Conservation (phyloP, 2,797 vertebrate species). For the Manis javanica region DNA sequence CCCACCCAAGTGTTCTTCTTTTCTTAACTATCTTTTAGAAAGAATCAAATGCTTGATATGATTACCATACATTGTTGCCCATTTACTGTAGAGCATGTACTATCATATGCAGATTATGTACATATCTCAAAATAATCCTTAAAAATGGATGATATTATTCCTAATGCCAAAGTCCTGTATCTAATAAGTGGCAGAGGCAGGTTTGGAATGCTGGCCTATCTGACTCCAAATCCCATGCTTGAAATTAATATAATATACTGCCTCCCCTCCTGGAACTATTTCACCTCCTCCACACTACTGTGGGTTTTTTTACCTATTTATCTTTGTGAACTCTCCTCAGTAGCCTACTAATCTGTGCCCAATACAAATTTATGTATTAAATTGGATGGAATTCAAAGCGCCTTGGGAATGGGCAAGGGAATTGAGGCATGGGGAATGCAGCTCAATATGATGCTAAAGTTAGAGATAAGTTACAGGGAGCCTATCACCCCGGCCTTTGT, state of each 20-base stretch:
- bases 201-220: background rate
- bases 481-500: background rate
- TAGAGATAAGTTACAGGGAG: background rate
- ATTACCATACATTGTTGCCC: background rate
- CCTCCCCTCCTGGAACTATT: background rate
- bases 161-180: background rate
- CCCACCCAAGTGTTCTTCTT: background rate
- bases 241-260: background rate
- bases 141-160: background rate
- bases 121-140: background rate
- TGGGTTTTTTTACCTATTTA: background rate
- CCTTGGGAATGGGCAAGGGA: background rate
- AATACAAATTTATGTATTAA: background rate
- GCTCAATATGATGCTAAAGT: background rate
- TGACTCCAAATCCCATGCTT: background rate
- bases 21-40: background rate
- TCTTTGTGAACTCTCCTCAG: background rate
- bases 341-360: background rate
- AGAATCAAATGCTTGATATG: background rate
- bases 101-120: background rate
- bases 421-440: background rate
- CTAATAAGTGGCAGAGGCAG: background rate
- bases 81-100: background rate
- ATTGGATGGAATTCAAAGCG: background rate
- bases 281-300: background rate